Evolutionary conservation across 2,797 vertebrate genomes (phyloP).

Genomic region (Myotis findleyi): DNA sequence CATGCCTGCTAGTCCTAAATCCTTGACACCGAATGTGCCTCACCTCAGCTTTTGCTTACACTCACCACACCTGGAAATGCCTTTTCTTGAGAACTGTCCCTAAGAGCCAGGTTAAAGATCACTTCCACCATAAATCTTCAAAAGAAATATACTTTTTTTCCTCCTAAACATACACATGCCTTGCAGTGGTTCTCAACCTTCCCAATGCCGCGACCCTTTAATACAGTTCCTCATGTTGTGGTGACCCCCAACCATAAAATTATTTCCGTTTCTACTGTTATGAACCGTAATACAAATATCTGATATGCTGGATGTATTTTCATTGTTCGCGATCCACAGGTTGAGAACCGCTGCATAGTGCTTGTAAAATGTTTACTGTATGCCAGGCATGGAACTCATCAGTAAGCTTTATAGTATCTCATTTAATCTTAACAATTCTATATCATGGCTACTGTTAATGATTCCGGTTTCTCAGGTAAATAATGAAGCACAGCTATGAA

Average conservation of each 20-base stretch:
- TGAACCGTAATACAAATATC: no score
- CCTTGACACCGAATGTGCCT: accelerated
- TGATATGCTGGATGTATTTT: no score
- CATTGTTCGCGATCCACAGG: no score
- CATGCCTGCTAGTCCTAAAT: not conserved
- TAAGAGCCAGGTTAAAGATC: not conserved
- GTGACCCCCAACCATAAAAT: no score
- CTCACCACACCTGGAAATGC: not conserved
- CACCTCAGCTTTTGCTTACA: not conserved
- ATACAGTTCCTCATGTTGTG: no score
- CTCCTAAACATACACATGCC: not conserved
- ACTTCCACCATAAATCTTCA: not conserved
- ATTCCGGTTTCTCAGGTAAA: not conserved
- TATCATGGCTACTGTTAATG: not conserved
- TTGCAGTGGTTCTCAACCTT: not conserved
- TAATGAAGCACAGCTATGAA: not conserved
- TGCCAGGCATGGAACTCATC: not conserved
- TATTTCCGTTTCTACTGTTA: no score
- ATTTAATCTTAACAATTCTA: not conserved
- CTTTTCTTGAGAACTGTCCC: not conserved
- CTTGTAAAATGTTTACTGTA: not conserved
- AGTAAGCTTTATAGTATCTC: not conserved
- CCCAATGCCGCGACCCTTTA: no score
- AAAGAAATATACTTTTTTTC: not conserved
- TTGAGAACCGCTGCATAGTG: not conserved